Evolutionary conservation across 2,888 invertebrate species (phyloP), one percentile per base, ranked within the genome.

Genomic region (Macrosiphum euphorbiae): DNA sequence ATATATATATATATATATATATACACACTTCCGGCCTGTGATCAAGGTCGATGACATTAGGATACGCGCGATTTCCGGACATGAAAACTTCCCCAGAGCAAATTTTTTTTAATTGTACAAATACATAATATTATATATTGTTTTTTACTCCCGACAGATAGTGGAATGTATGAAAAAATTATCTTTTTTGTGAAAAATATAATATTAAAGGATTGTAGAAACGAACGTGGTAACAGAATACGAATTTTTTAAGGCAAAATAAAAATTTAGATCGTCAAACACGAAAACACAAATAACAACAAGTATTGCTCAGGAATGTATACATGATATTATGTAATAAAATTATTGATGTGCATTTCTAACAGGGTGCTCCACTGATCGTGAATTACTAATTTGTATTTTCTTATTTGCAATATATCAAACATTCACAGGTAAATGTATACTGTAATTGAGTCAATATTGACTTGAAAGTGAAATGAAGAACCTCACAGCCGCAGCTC

Each of bases 31-130:
- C 92, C 92, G 87, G 87, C 26, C 87, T 35, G 35, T 78, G 41
- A 87, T 92, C 92, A 88, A 92, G 92, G 92, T 87, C 87, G 50
- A 92, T 92, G 87, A 61, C 87, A 61, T 67, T 87, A 92, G 87
- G 50, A 92, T 87, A 88, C 41, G 50, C 20, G 50, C 50, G 61
- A 67, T 88, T 50, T 92, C 50, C 92, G 92, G 87, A 67, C n/a
- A 78, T 58, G 58, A 61, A 44, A 89, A 61, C 41, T 24, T 55
- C 58, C 85, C 50, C 85, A 58, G 78, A 35, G 3, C 35, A 35
- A 67, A 3, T 78, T 35, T 35, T 35, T 78, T 35, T 16, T 35
- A 16, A 78, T 20, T 35, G 20, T 5, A 35, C 35, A 78, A 20
- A 78, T 20, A 35, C 0, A 78, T n/a, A n/a, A 78, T n/a, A n/a